Conservation (phyloP, 1,140 invertebrate species). For the Lordiphosa stackelbergi region DNA sequence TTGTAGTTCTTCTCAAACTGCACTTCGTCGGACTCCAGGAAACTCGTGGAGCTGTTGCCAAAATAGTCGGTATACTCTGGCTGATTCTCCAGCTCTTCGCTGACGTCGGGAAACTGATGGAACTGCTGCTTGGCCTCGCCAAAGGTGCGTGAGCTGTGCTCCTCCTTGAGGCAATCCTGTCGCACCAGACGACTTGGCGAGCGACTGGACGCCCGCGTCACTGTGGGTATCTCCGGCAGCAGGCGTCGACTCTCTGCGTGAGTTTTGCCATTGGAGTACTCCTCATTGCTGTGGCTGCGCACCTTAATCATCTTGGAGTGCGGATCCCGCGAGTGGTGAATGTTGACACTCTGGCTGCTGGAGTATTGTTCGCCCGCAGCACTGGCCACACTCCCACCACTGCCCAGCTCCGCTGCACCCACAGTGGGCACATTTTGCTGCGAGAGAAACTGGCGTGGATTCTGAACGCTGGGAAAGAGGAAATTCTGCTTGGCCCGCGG, state of each 20-base stretch:
- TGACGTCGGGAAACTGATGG: constrained; percentile 68
- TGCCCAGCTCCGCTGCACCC: constrained; percentile 50
- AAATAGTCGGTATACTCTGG: constrained; percentile 73
- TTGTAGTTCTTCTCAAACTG: constrained; percentile 75
- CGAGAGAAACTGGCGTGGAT: constrained; percentile 71
- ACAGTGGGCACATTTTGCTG: constrained; percentile 74
- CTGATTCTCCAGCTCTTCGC: constrained; percentile 60
- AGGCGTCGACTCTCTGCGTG: constrained; percentile 62
- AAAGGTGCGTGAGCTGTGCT: constrained; percentile 59
- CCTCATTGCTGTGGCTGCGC: constrained; percentile 76
- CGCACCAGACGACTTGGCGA: constrained; percentile 71
- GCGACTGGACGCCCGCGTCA: constrained; percentile 45
- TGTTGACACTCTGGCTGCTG: constrained; percentile 76
- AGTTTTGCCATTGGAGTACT: constrained; percentile 67
- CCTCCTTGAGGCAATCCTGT: constrained; percentile 74
- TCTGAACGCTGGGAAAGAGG: constrained; percentile 71
- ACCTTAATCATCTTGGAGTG: constrained; percentile 77
- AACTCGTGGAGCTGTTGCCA: constrained; percentile 65
- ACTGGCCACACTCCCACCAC: constrained; percentile 50
- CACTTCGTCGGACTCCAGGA: constrained; percentile 72
- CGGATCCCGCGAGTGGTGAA: constrained; percentile 65
- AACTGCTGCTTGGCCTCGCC: constrained; percentile 76
- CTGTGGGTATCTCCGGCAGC: constrained; percentile 71
- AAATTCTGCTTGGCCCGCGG: constrained; percentile 76
- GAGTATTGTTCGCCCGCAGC: constrained; percentile 68